phyloP scores from a whole-genome alignment of 1,140 invertebrate genomes.

The Drosophila pectinifera region DNA sequence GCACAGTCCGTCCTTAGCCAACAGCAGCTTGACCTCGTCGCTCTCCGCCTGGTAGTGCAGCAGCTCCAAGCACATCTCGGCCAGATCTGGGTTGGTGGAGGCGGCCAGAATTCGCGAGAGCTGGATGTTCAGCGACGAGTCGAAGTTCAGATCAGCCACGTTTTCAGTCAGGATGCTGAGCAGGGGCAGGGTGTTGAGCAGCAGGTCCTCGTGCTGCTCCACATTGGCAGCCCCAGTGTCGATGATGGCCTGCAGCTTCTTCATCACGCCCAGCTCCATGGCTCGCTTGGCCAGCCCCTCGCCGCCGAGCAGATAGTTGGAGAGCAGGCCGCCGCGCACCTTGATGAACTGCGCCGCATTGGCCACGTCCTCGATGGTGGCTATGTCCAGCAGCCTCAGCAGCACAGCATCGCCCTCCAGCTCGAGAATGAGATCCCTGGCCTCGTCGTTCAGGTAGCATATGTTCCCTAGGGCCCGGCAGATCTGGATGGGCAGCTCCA shows the following conservation, averaged over 20 bases:
- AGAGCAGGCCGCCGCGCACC: conserved; percentile 89
- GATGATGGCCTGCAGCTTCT: conserved; percentile 86
- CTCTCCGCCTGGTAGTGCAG: conserved; percentile 91
- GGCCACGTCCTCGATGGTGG: conserved; percentile 63
- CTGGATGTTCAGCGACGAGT: conserved; percentile 86
- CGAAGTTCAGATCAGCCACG: conserved; percentile 86
- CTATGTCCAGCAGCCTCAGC: conserved; percentile 85
- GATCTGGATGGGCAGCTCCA: conserved; percentile 88
- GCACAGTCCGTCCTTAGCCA: conserved; percentile 91
- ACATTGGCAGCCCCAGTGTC: conserved; percentile 85
- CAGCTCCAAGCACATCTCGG: conserved; percentile 91
- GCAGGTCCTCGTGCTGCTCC: conserved; percentile 86
- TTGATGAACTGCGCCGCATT: conserved; percentile 86
- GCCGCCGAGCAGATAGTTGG: conserved; percentile 92
- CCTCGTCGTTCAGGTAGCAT: conserved; percentile 93
- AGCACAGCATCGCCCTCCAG: conserved; percentile 87
- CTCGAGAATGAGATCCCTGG: conserved; percentile 88
- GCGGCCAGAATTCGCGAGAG: conserved; percentile 88
- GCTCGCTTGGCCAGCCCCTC: conserved; percentile 88
- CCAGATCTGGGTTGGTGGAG: conserved; percentile 88
- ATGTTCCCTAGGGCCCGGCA: conserved; percentile 94
- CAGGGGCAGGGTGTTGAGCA: conserved; percentile 89
- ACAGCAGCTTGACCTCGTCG: conserved; percentile 90
- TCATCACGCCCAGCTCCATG: conserved; percentile 89
- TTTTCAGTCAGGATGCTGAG: conserved; percentile 91